Conservation (phyloP, 2,888 invertebrate species). For the Microplitis manilae region DNA sequence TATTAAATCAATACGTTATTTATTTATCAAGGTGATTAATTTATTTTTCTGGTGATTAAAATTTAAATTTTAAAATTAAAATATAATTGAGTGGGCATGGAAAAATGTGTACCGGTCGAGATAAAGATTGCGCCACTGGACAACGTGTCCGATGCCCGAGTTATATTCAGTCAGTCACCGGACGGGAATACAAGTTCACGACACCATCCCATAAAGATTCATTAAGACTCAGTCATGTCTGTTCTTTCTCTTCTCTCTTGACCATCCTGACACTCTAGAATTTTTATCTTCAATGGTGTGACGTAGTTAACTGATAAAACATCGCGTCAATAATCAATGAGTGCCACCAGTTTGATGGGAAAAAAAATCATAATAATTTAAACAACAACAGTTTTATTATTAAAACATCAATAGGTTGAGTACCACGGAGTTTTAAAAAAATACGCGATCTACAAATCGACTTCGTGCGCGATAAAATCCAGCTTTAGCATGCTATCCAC, state of each 20-base stretch:
- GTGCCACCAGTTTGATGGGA: too few species aligned
- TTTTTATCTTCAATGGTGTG: constrained; percentile 50
- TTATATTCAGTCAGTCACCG: constrained; percentile 69
- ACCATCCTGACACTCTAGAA: constrained; percentile 65
- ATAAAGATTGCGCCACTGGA: constrained; percentile 62
- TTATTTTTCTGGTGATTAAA: not conserved
- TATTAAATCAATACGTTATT: not conserved
- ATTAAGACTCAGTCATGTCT: constrained; percentile 66
- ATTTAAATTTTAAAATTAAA: not conserved
- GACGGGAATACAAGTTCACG: constrained; percentile 71
- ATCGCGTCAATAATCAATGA: not conserved
- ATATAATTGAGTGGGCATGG: not conserved
- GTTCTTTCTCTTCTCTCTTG: constrained; percentile 60
- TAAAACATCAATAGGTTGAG: constrained; percentile 29
- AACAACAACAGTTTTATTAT: too few species aligned
- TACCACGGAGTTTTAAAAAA: constrained; percentile 32
- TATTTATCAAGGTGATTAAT: not conserved
- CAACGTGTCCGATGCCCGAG: constrained; percentile 46
- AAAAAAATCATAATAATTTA: too few species aligned
- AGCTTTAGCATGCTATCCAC: constrained; percentile 59
- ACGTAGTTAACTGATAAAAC: constrained; percentile 26
- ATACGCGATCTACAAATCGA: constrained; percentile 40
- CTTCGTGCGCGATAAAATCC: constrained; percentile 48
- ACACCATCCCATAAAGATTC: constrained; percentile 72
- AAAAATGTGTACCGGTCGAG: not conserved